Base-by-base conservation (phyloP, 2,888 invertebrate species). In the Bunonema sp. region DNA sequence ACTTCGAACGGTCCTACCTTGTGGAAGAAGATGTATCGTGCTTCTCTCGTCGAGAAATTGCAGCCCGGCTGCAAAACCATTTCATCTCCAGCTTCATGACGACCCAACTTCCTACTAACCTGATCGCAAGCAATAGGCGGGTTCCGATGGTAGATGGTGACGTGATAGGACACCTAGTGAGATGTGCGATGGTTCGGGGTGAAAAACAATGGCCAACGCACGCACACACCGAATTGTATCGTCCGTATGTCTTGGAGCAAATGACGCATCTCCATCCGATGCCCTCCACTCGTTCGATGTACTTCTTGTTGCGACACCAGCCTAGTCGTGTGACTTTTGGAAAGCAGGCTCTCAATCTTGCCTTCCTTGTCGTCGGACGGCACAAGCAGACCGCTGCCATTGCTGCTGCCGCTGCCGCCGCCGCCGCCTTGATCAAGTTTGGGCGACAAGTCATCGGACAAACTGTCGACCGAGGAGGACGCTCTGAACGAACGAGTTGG, bases 121-220 rank as follows among this genome's bases (percentile, higher is more conserved):
- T 2, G 15, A 12, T 15, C 24, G 7, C 33, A 28, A 18, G 15
- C 41, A 41, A 68, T 67, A 21, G 68, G 68, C 23, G 68, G 68
- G 40, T 67, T 67, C 20, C 67, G 59, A 45, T 67, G 67, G 49
- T 67, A 67, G 46, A 67, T 68, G 41, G 67, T 67, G 34, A 67
- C 67, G 45, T 67, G 67, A 43, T 68, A 67, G 20, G 57, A 57
- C n/a, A 66, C n/a, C n/a, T n/a, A n/a, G n/a, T n/a, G n/a, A n/a
- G n/a, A n/a, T n/a, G n/a, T n/a, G n/a, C n/a, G n/a, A n/a, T n/a
- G n/a, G n/a, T n/a, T n/a, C n/a, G n/a, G n/a, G n/a, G n/a, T n/a
- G n/a, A n/a, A n/a, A n/a, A n/a, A n/a, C n/a, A n/a, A n/a, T n/a
- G n/a, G n/a, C n/a, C n/a, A n/a, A n/a, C n/a, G n/a, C n/a, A n/a